Base-by-base conservation (phyloP, 1,140 invertebrate species). In the Solenopsis fugax region DNA sequence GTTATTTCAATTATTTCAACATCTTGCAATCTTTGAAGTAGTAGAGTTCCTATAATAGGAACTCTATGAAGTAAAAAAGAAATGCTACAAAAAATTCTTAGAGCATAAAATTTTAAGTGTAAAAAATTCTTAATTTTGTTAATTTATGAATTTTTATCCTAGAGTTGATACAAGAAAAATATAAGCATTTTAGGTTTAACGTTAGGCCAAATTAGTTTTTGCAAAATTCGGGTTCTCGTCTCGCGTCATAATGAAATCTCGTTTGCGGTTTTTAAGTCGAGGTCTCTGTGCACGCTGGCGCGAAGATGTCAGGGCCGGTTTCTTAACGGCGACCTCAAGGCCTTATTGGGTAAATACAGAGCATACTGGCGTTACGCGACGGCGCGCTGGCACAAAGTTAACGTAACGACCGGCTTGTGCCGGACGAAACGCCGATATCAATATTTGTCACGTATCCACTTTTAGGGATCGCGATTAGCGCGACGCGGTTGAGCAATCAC, bases 281-380 rank as follows among this genome's bases (percentile, higher is more conserved):
- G 62, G 48, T 41, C 41, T 41, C 37, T 69, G 34, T 34, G 60
- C 50, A 18, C 29, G 29, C 16, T 72, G 71, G 41, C 69, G 71
- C 56, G 86, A 91, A 86, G 82, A 80, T 89, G 88, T 91, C 88
- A 88, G 81, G 89, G 88, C 56, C 88, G 82, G 87, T 89, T 91
- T 87, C 86, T 91, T 75, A 91, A 89, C 78, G 52, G 29, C 45
- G 41, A 34, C 73, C 86, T 87, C 81, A 91, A 91, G 88, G 82
- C 72, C 76, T 80, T 84, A 86, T 87, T 90, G 89, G 48, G 87
- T 82, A 90, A 90, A 90, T 90, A 85, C 73, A 72, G 64, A 45
- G 64, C 67, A 76, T 10, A 10, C 16, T 21, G 72, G 37, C 41
- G 73, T 78, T 65, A 50, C 13, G 56, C 71, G 69, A 48, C 58